Conservation (phyloP, 1,140 invertebrate species). For the Brachystomella parvula region DNA sequence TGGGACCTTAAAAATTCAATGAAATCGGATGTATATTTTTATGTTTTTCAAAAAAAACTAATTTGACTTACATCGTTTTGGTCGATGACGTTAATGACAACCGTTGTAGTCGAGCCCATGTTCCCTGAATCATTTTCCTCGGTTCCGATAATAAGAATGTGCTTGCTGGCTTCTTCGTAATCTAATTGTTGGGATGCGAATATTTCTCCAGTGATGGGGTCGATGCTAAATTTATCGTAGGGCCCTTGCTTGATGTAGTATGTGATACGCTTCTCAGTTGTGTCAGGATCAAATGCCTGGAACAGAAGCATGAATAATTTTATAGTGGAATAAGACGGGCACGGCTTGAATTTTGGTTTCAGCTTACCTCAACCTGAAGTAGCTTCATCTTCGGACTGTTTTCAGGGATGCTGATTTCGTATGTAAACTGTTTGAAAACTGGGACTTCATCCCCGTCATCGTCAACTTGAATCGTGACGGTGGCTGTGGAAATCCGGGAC, state of each 20-base stretch:
- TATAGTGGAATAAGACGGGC: background rate
- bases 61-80: background rate
- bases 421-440: slow-evolving; percentile 58
- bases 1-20: slow-evolving; percentile 57
- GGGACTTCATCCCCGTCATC: slow-evolving; percentile 80
- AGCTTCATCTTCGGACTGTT: slow-evolving; percentile 68
- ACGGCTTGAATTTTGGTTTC: slow-evolving; percentile 9
- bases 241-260: slow-evolving; percentile 74
- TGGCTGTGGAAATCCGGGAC: slow-evolving; percentile 69
- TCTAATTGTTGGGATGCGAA: slow-evolving; percentile 64
- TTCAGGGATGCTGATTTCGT: slow-evolving; percentile 71
- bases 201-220: slow-evolving; percentile 66
- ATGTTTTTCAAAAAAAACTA: background rate
- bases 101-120: slow-evolving; percentile 62
- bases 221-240: slow-evolving; percentile 70
- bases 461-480: slow-evolving; percentile 66
- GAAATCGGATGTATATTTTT: background rate
- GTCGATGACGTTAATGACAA: slow-evolving; percentile 58
- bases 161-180: slow-evolving; percentile 63
- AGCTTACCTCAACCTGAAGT: slow-evolving; percentile 55
- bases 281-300: slow-evolving; percentile 68
- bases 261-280: slow-evolving; percentile 63
- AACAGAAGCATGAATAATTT: slow-evolving; percentile 11
- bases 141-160: slow-evolving; percentile 69
- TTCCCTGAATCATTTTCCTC: slow-evolving; percentile 63